Base-by-base conservation (phyloP, 2,113 vertebrate genomes). In the Platycercus adscitus region DNA sequence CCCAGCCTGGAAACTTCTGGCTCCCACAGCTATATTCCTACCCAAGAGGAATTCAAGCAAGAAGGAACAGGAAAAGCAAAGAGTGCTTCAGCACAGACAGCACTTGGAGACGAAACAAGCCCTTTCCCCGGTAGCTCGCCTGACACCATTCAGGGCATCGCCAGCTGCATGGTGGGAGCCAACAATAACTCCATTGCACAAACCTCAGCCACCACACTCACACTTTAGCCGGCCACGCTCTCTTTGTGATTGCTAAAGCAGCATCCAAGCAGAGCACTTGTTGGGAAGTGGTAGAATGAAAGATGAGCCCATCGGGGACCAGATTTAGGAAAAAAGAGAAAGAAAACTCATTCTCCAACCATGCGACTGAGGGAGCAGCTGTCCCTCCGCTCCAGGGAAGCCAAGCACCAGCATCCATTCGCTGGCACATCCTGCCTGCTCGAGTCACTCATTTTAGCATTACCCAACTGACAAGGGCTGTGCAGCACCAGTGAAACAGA, bases 371-470 rank as follows among this genome's bases (percentile, higher is more conserved):
- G 72, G 77, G 68, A 96, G 95, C 96, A 86, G 89, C 96, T 94
- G 88, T 93, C 86, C 89, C 93, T 28, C 25, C 0, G 10, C 79
- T 63, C 66, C 2, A 0, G 64, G 69, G 89, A 53, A 85, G 85
- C 53, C 61, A 76, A 61, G 85, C 83, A 65, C 70, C 92, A 77
- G 91, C 73, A 92, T 29, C 80, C 80, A 0, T 35, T 85, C 33
- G 4, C 88, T 92, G 91, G 93, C 94, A 85, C 92, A 86, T 77
- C 94, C 82, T 1, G 2, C 94, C 79, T 28, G 53, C 91, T 85
- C 78, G 6, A 95, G 69, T 88, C 93, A 83, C 91, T 94, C 93
- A 53, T 72, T 49, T 79, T 33, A 84, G 88, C 88, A 25, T 81
- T 21, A 71, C 76, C 77, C 91, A 61, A 61, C 86, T 41, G 70